phyloP scores from a whole-genome alignment of 2,113 vertebrate species.

The Xyliphius kryptos region DNA sequence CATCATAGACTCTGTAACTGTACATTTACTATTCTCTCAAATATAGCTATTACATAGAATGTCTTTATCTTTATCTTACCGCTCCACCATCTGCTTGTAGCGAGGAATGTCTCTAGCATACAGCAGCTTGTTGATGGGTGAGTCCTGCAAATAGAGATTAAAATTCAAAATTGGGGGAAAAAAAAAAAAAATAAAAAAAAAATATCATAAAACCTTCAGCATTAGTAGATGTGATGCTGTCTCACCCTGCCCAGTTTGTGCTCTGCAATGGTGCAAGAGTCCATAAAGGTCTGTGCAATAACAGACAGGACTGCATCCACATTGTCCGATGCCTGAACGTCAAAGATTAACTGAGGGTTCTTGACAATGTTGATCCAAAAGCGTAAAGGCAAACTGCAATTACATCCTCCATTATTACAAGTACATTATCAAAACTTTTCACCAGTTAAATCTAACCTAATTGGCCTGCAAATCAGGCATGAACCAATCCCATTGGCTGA shows the following conservation, averaged over 20 bases:
- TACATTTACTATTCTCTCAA: too few relatives aligned
- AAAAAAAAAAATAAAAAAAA: not conserved
- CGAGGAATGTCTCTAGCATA: constrained; percentile 72
- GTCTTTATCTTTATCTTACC: too few relatives aligned
- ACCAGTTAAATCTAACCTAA: too few relatives aligned
- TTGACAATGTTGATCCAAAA: constrained; percentile 99
- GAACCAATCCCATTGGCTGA: too few relatives aligned
- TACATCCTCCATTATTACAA: too few relatives aligned
- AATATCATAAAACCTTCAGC: not conserved
- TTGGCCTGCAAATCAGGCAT: too few relatives aligned
- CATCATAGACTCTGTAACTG: too few relatives aligned
- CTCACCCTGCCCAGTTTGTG: constrained; percentile 95
- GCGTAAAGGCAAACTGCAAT: constrained; percentile 79
- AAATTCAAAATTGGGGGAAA: too few relatives aligned
- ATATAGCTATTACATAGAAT: too few relatives aligned
- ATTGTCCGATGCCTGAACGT: constrained; percentile 90
- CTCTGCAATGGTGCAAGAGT: constrained; percentile 93
- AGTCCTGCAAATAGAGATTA: constrained; percentile 53
- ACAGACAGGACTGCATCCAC: constrained; percentile 91
- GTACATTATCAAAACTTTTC: too few relatives aligned
- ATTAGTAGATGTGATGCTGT: not conserved
- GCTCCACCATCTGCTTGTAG: constrained; percentile 73
- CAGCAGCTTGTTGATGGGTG: constrained; percentile 72
- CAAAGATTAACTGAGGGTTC: constrained; percentile 96
- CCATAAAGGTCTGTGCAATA: constrained; percentile 98